Base-by-base conservation (phyloP, 2,113 vertebrate genomes). In the Noturus placidus region DNA sequence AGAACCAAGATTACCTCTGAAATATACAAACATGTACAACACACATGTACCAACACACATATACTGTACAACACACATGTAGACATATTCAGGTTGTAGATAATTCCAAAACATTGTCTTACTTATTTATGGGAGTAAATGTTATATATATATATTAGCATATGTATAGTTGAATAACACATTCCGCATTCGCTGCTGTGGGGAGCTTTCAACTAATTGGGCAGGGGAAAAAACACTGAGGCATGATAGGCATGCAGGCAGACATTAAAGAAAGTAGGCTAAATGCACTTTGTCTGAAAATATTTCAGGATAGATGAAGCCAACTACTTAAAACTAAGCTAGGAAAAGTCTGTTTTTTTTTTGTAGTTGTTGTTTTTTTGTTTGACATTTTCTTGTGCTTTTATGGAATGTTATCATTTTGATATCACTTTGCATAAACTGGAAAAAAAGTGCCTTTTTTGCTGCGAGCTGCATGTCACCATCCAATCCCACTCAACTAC, bases 1-100 rank as follows among this genome's bases (percentile, higher is more conserved):
- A 87, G 7, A 42, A 57, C 50, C 72, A 42, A 79, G 15, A 87
- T 33, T 35, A 50, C 67, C 72, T 54, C 79, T 80, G 22, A 74
- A 56, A 33, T 57, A 76, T 72, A 35, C 35, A 87, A 30, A 30
- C 56, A n/a, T 27, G 22, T 35, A 35, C 65, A 69, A 9, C 59
- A 8, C 20, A 67, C n/a, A 67, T 30, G 27, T 1, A 67, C 42
- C 42, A 46, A 7, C 42, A 46, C 42, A 46, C 42, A 50, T 50
- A 10, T 50, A 50, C 65, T 46, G 8, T 46, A 46, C 65, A 33
- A 9, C 22, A 25, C 20, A 67, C n/a, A 67, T 15, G n/a, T 2
- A 67, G n/a, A 30, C n/a, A 67, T 30, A 67, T 67, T 67, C 27
- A 15, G 11, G 63, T 30, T 67, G 27, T 30, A 67, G 25, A 67